Base-by-base conservation (phyloP, 2,113 vertebrate species). In the Mobula birostris region DNA sequence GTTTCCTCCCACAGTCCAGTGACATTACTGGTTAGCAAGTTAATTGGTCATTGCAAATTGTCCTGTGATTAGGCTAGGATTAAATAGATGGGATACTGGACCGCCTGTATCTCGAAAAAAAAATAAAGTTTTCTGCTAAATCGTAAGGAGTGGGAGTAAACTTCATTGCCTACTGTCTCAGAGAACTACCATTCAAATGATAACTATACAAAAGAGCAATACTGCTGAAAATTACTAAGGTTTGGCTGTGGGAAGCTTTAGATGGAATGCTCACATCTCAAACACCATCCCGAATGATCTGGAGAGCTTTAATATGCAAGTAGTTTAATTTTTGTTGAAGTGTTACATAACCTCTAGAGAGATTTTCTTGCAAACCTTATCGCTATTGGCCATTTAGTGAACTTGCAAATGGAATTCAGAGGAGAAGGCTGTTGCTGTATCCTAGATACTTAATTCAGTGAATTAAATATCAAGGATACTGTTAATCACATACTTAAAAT, bases 401-500 rank as follows among this genome's bases (percentile, higher is more conserved):
- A 61, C 15, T 2, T 88, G 85, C 58, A 88, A 66, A 88, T 88
- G 58, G 29, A 88, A 88, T 66, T 88, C 85, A 88, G 11, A 78
- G 9, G 29, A 78, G n/a, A 88, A 88, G n/a, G 85, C 29, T n/a
- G 14, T n/a, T 61, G 29, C 83, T 87, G 58, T 58, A 58, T 61
- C 11, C 7, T 29, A 24, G 24, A 87, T 12, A 87, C 58, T 87
- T 29, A 61, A 87, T 87, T 63, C 85, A 88, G 58, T 63, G 29
- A 66, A 88, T 74, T 74, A 74, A 74, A 74, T 74, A 74, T 74
- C 21, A 12, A 29, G 61, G 27, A 29, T 66, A 88, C 27, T 88
- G 85, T 88, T 66, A 88, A 88, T 88, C 85, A 61, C 63, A 29
- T 58, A 66, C 17, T 88, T 66, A 88, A 88, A 88, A 66, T 88